Evolutionary conservation across 2,888 invertebrate species (phyloP).

Genomic region (Gastracanthus pulcherrimus): DNA sequence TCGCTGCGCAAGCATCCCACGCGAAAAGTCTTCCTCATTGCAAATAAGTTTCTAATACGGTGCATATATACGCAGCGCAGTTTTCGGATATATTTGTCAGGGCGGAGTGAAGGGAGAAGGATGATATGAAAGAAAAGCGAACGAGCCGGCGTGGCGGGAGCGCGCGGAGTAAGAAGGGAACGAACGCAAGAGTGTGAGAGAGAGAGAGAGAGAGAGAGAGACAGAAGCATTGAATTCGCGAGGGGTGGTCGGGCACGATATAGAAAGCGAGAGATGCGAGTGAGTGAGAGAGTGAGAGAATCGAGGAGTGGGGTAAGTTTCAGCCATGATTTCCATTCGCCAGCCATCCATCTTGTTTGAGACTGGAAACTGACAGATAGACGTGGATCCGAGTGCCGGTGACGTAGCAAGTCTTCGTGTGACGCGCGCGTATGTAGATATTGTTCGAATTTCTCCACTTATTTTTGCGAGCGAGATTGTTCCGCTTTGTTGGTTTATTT

Average conservation of each 20-base stretch:
- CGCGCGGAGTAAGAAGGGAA: slow-evolving; percentile 35
- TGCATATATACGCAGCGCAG: slow-evolving; percentile 32
- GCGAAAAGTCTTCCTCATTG: slow-evolving; percentile 4
- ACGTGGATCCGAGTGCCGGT: slow-evolving; percentile 77
- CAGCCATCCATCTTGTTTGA: slow-evolving; percentile 83
- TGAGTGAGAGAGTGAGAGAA: slow-evolving; percentile 43
- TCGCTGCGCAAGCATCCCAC: not conserved
- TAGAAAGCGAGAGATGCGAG: slow-evolving; percentile 51
- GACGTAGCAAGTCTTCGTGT: slow-evolving; percentile 76
- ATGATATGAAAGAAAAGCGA: slow-evolving; percentile 60
- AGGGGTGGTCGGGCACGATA: slow-evolving; percentile 60
- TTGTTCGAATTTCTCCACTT: slow-evolving; percentile 60
- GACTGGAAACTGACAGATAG: slow-evolving; percentile 78
- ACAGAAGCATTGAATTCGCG: slow-evolving; percentile 62
- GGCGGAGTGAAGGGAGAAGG: slow-evolving; percentile 57
- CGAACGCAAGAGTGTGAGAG: no score
- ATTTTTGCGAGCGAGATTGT: slow-evolving; percentile 31
- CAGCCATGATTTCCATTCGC: slow-evolving; percentile 82
- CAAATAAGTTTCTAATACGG: slow-evolving; percentile 43
- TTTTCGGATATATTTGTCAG: slow-evolving; percentile 55
- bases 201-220: no score
- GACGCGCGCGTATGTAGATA: slow-evolving; percentile 63
- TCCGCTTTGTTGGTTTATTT: slow-evolving; percentile 56
- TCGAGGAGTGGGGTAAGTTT: slow-evolving; percentile 68
- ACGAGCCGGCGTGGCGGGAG: slow-evolving; percentile 33